Evolutionary conservation across 2,113 vertebrate species (phyloP).

Genomic region (Lepus americanus): DNA sequence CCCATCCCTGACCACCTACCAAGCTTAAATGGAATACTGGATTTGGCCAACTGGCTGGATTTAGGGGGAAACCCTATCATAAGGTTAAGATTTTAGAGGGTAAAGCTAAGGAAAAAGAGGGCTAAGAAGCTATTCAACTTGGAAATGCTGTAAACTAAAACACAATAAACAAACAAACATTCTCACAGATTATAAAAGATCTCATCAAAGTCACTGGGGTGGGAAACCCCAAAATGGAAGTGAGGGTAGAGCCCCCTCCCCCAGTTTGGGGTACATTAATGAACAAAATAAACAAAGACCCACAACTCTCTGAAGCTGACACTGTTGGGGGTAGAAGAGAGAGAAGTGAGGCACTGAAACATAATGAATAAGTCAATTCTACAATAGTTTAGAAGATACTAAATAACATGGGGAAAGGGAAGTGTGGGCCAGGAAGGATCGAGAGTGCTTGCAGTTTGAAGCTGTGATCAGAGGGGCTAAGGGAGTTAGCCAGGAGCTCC

Average conservation of each 20-base stretch:
- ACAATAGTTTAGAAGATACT: not conserved
- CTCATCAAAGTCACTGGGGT: not conserved
- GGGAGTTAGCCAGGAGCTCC: not conserved
- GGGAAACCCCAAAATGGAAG: not conserved
- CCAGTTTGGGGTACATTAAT: not conserved
- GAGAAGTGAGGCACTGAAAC: not conserved
- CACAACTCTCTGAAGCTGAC: not conserved
- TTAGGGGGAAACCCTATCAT: not conserved
- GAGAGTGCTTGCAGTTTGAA: not conserved
- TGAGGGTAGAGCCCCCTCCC: not conserved
- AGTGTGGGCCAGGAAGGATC: not conserved
- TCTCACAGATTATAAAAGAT: slow-evolving; percentile 40
- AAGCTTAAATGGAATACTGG: not conserved
- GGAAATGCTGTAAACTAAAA: slow-evolving; percentile 5
- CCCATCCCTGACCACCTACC: not conserved
- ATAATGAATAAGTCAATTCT: not conserved
- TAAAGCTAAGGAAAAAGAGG: not conserved
- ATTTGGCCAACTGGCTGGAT: not conserved
- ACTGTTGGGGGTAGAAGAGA: not conserved
- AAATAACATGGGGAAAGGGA: not conserved
- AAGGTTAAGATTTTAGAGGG: not conserved
- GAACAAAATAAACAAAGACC: not conserved
- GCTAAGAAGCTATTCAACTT: not conserved
- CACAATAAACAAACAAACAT: not conserved
- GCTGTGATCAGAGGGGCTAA: not conserved